A percentile compares a stretch with the other conserved stretches of the same genome.
Conservation (phyloP, 1,140 invertebrate genomes). For the Dendroctonus valens region DNA sequence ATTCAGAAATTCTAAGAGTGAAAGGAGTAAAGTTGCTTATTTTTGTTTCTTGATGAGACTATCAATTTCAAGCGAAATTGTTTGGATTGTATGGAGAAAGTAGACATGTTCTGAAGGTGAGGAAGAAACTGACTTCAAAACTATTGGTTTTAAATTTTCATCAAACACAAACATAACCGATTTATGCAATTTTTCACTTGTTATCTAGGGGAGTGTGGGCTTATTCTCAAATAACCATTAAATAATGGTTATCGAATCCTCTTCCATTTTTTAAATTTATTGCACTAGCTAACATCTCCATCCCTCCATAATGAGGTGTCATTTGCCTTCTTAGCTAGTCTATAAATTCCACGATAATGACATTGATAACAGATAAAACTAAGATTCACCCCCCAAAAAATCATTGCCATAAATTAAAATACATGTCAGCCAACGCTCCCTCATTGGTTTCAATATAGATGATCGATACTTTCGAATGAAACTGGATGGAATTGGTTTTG, state of each 20-base stretch:
- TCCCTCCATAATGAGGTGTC: conserved; percentile 12
- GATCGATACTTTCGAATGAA: no score
- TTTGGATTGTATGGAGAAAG: no score
- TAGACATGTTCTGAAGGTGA: no score
- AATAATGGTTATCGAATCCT: conserved; percentile 14
- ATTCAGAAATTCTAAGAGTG: no score
- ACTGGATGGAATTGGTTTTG: no score
- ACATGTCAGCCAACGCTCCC: neutral
- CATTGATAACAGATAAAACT: conserved; percentile 13
- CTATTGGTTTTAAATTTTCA: no score
- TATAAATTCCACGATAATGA: conserved; percentile 18
- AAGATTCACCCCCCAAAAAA: conserved; percentile 7
- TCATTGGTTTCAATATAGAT: conserved; percentile 2
- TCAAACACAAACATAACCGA: no score
- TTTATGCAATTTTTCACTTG: neutral
- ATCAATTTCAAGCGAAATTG: no score
- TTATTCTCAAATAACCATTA: neutral
- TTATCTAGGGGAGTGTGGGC: no score
- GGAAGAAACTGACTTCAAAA: no score
- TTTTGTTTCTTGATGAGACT: no score
- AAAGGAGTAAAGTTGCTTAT: no score
- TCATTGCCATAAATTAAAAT: conserved; percentile 12
- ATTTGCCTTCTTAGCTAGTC: conserved; percentile 13
- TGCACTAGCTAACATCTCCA: conserved; percentile 5
- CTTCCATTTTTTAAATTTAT: conserved; percentile 15